phyloP scores from a whole-genome alignment of 2,888 invertebrate species.

The Tiphia femorata region DNA sequence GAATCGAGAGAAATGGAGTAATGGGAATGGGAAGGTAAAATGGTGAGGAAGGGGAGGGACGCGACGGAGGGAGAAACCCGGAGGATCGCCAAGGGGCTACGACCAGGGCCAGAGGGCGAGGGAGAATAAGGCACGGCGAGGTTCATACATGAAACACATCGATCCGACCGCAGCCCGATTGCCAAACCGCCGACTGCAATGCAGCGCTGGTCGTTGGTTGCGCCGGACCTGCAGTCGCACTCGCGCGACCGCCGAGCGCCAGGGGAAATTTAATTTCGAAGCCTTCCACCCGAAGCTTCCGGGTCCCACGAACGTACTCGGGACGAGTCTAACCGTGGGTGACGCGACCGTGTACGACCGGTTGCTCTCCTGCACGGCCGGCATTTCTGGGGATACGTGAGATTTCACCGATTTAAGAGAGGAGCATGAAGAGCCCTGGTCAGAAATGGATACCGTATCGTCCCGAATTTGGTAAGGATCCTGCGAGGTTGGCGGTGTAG shows the following conservation, averaged over 20 bases:
- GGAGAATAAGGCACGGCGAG: neutral
- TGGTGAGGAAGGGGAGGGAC: too few relatives aligned
- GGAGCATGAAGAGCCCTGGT: too few relatives aligned
- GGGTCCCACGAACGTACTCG: too few relatives aligned
- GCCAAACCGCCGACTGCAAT: constrained; percentile 63
- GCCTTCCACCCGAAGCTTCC: too few relatives aligned
- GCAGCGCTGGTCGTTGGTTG: constrained; percentile 46
- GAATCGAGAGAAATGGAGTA: neutral
- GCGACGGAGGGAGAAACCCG: neutral
- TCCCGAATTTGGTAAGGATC: too few relatives aligned
- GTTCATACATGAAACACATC: constrained; percentile 46
- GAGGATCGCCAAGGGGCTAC: neutral
- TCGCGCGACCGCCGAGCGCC: constrained; percentile 7
- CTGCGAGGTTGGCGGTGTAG: too few relatives aligned
- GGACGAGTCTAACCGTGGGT: too few relatives aligned
- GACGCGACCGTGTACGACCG: too few relatives aligned
- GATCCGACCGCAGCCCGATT: constrained; percentile 61
- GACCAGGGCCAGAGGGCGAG: constrained; percentile 17
- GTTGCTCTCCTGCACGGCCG: too few relatives aligned
- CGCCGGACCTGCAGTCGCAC: constrained; percentile 24
- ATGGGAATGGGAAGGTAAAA: neutral
- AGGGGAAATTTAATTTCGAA: constrained; percentile 7
- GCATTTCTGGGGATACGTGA: too few relatives aligned
- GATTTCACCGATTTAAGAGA: too few relatives aligned
- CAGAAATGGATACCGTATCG: too few relatives aligned